Percentiles rank a stretch among this genome's conserved stretches.
Evolutionary conservation across 2,797 vertebrate species (phyloP).

Genomic region (Pseudopleuronectes americanus): DNA sequence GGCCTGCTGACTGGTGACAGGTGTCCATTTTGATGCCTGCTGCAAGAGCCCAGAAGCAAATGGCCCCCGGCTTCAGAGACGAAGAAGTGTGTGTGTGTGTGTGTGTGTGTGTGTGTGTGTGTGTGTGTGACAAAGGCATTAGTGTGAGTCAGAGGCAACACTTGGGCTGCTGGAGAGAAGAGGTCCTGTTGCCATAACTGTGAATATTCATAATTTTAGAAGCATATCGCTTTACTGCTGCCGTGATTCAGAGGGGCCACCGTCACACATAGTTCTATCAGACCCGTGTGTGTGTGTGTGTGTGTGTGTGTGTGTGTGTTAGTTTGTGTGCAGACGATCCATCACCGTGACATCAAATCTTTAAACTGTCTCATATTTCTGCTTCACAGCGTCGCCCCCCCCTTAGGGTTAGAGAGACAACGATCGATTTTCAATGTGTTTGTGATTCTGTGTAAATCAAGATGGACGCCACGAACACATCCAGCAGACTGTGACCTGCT

Average conservation of each 20-base stretch:
- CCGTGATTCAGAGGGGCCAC: constrained; percentile 59
- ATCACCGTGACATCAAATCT: constrained; percentile 26
- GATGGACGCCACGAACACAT: too few relatives aligned
- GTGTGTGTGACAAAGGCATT: constrained; percentile 50
- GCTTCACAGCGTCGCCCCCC: too few relatives aligned
- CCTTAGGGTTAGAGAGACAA: too few relatives aligned
- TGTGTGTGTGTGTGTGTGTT: constrained; percentile 8
- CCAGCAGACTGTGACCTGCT: too few relatives aligned
- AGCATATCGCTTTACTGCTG: constrained; percentile 53
- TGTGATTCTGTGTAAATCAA: too few relatives aligned
- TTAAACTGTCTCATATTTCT: too few relatives aligned
- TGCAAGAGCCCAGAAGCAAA: constrained; percentile 41
- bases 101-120: constrained; percentile 19
- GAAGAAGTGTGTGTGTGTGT: constrained; percentile 34
- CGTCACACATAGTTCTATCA: constrained; percentile 56
- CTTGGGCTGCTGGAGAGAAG: constrained; percentile 61
- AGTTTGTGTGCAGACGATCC: not conserved
- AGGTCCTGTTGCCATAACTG: constrained; percentile 75
- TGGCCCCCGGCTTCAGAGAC: constrained; percentile 36
- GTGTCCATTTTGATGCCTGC: constrained; percentile 71
- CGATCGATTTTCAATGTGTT: too few relatives aligned
- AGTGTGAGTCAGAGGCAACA: constrained; percentile 71
- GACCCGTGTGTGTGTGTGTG: constrained; percentile 25
- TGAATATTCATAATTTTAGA: constrained; percentile 76
- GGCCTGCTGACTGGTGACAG: constrained; percentile 69